These are phyloP conservation scores for Eristalis intricaria DNA, from an alignment of 2,888 invertebrate genomes.

Conservation along the genomic window DNA sequence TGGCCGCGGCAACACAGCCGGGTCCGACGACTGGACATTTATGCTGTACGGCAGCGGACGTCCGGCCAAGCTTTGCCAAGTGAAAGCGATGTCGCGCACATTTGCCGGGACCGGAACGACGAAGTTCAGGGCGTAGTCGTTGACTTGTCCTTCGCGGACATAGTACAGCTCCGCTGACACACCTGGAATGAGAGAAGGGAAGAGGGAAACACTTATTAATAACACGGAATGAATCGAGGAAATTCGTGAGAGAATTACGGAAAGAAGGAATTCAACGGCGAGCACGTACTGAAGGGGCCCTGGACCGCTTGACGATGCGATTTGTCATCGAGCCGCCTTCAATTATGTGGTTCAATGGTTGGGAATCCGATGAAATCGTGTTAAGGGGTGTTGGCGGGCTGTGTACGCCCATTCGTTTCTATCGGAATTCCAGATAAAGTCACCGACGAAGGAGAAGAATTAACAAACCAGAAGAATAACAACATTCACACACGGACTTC, in stretches of 20 bases:
- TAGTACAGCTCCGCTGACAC: conserved; percentile 93
- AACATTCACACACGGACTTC: background rate
- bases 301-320: conserved; percentile 36
- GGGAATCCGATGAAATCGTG: conserved; percentile 42
- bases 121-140: conserved; percentile 94
- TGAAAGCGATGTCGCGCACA: conserved; percentile 92
- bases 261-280: conserved; percentile 49
- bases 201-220: conserved; percentile 53
- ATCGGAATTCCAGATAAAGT: conserved; percentile 51
- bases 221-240: conserved; percentile 54
- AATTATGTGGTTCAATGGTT: conserved; percentile 59
- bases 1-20: conserved; percentile 88
- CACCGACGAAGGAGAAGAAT: conserved; percentile 24
- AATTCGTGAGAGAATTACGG: conserved; percentile 64
- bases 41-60: conserved; percentile 91
- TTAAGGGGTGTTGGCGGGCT: background rate
- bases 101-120: conserved; percentile 92
- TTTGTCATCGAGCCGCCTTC: conserved; percentile 64
- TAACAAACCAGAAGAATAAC: conserved; percentile 46
- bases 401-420: background rate
- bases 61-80: conserved; percentile 93
- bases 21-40: conserved; percentile 88
- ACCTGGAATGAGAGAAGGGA: conserved; percentile 84
- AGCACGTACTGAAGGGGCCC: conserved; percentile 50
- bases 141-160: conserved; percentile 94